A percentile compares a stretch with the other conserved stretches of the same genome.
These are phyloP conservation scores for Cylloceria caligata DNA, from an alignment of 2,888 invertebrate species.

Conservation along the genomic window DNA sequence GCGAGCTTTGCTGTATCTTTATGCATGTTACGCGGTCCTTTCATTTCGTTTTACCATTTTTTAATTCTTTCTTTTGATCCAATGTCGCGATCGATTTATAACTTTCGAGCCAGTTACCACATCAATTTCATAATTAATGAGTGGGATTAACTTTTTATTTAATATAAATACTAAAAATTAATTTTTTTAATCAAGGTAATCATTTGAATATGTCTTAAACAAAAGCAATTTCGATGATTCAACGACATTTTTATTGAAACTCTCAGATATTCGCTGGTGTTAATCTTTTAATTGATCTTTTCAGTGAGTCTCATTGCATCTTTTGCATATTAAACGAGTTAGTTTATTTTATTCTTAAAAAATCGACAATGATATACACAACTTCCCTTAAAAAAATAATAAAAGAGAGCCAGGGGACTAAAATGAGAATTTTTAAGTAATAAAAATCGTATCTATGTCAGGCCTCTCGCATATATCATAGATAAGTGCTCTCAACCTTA, in stretches of 20 bases:
- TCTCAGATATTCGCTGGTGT: no score
- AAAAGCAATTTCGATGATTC: no score
- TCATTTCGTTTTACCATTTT: background rate
- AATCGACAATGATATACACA: background rate
- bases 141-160: background rate
- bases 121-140: background rate
- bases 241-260: no score
- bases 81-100: background rate
- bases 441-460: slow-evolving; percentile 57
- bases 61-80: background rate
- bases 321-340: no score
- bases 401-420: background rate
- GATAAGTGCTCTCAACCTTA: slow-evolving; percentile 55
- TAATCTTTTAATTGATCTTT: no score
- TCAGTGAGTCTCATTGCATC: no score
- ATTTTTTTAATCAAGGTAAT: no score
- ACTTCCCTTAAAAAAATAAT: background rate
- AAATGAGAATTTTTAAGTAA: slow-evolving; percentile 32
- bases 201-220: no score
- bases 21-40: slow-evolving; percentile 21
- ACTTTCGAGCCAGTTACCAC: background rate
- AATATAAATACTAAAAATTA: background rate
- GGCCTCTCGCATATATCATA: slow-evolving; percentile 45
- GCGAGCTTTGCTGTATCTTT: background rate
- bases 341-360: no score